Conservation (phyloP, 2,797 vertebrate species). For the Bufotes viridis region DNA sequence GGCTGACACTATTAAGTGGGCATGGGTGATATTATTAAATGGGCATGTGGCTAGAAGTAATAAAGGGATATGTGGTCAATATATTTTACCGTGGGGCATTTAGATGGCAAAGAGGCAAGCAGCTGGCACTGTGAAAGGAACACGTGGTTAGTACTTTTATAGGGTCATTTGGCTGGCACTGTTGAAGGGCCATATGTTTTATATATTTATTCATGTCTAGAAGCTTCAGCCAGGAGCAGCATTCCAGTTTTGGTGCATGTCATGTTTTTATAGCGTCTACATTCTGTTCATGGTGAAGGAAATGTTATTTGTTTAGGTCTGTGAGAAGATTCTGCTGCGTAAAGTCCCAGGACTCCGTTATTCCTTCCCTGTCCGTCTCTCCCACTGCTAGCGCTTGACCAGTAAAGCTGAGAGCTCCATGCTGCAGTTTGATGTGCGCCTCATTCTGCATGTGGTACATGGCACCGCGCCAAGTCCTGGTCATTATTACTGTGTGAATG, state of each 20-base stretch:
- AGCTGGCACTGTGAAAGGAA: neutral
- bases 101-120: too few species aligned
- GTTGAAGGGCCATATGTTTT: neutral
- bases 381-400: neutral
- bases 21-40: too few species aligned
- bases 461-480: conserved; percentile 49
- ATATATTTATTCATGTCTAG: neutral
- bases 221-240: neutral
- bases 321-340: conserved; percentile 47
- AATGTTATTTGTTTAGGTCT: conserved; percentile 53
- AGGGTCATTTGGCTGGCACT: neutral
- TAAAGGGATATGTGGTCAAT: too few species aligned
- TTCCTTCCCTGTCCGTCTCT: neutral
- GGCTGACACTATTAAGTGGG: too few species aligned
- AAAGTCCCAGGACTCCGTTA: conserved; percentile 32
- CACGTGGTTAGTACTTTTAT: neutral
- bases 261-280: conserved; percentile 21
- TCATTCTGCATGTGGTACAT: conserved; percentile 59
- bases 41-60: too few species aligned
- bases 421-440: conserved; percentile 22
- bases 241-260: neutral
- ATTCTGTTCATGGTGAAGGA: conserved; percentile 35
- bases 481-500: conserved; percentile 53
- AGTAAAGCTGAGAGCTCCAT: neutral
- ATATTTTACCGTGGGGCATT: too few species aligned